Evolutionary conservation across 1,140 invertebrate genomes (phyloP).

Genomic region (Drosophila hydei): DNA sequence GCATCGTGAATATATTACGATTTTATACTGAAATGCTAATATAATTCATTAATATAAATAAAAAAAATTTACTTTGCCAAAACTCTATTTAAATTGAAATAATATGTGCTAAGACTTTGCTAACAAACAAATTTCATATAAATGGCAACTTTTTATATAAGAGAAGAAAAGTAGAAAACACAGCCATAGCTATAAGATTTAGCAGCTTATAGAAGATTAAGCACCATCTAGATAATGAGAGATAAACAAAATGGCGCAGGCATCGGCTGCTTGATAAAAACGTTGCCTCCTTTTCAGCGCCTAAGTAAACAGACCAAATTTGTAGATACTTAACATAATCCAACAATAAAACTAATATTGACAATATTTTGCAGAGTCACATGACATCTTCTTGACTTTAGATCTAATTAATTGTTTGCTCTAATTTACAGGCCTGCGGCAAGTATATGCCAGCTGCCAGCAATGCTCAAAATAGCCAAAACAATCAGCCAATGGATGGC

Average conservation of each 20-base stretch:
- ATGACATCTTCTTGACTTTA: slow-evolving; percentile 7
- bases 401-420: slow-evolving; percentile 43
- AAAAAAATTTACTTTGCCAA: background rate
- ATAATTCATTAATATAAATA: background rate
- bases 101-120: too few relatives aligned
- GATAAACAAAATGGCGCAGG: too few relatives aligned
- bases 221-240: too few relatives aligned
- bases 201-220: too few relatives aligned
- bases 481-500: slow-evolving; percentile 90
- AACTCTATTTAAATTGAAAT: background rate
- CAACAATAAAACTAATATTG: background rate
- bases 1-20: background rate
- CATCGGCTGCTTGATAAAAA: too few relatives aligned
- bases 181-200: too few relatives aligned
- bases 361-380: background rate
- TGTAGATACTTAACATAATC: background rate
- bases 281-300: slow-evolving; percentile 1
- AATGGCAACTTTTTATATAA: background rate
- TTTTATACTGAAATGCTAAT: background rate
- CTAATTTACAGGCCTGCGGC: slow-evolving; percentile 87
- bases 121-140: background rate
- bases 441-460: slow-evolving; percentile 92
- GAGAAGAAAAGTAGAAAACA: too few relatives aligned
- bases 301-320: background rate
- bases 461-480: slow-evolving; percentile 90